phyloP scores from a whole-genome alignment of 2,888 invertebrate genomes.

The Himalopsyche tibetana region DNA sequence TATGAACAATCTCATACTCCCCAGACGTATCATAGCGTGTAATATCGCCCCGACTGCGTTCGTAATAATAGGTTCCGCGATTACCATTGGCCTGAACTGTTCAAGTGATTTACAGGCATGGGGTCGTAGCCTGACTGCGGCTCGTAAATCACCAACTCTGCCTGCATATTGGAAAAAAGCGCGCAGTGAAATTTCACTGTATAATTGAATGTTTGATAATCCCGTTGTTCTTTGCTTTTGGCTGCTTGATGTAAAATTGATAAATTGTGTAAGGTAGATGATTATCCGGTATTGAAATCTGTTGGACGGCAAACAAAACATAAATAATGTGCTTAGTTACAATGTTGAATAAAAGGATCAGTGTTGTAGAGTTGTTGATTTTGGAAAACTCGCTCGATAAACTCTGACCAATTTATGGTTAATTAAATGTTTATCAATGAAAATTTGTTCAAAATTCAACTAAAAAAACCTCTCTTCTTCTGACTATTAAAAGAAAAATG shows the following conservation, averaged over 20 bases:
- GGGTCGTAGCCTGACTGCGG: slow-evolving; percentile 23
- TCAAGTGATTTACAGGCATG: not conserved
- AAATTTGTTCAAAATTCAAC: too few relatives aligned
- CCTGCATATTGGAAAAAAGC: slow-evolving; percentile 13
- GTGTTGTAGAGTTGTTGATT: too few relatives aligned
- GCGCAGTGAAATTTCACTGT: not conserved
- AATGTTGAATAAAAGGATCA: too few relatives aligned
- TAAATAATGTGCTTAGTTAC: too few relatives aligned
- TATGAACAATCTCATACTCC: not conserved
- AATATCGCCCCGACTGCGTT: not conserved
- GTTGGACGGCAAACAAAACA: too few relatives aligned
- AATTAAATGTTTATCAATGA: too few relatives aligned
- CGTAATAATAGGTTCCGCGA: slow-evolving; percentile 7
- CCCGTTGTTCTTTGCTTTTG: not conserved
- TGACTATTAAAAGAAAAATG: too few relatives aligned
- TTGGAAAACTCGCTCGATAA: too few relatives aligned
- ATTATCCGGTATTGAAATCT: too few relatives aligned
- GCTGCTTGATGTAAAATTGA: not conserved
- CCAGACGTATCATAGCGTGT: not conserved
- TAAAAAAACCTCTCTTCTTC: too few relatives aligned
- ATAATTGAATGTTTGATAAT: slow-evolving; percentile 37
- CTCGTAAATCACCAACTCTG: slow-evolving; percentile 29
- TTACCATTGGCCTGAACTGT: slow-evolving; percentile 24
- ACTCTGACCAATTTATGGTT: too few relatives aligned
- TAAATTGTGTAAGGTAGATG: not conserved